Percentiles rank a stretch among this genome's conserved stretches.
Evolutionary conservation across 2,113 vertebrate genomes (phyloP).

Genomic region (Carollia perspicillata): DNA sequence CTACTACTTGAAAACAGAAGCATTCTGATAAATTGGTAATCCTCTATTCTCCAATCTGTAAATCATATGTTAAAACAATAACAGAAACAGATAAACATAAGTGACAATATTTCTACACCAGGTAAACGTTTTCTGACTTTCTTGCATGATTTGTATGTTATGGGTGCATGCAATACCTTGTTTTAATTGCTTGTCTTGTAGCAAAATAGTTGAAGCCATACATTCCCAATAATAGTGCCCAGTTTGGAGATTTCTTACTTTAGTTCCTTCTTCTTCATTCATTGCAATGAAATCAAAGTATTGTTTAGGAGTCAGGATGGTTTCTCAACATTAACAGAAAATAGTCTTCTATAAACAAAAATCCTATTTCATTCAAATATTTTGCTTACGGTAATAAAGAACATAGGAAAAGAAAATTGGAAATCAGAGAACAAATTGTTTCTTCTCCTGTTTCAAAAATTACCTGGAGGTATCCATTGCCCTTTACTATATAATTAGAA

Average conservation of each 20-base stretch:
- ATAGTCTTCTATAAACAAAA: slow-evolving; percentile 51
- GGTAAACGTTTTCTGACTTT: neutral
- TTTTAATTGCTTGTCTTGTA: slow-evolving; percentile 40
- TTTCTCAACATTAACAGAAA: slow-evolving; percentile 48
- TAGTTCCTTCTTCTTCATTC: slow-evolving; percentile 34
- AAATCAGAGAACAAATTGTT: slow-evolving; percentile 49
- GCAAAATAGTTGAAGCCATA: neutral
- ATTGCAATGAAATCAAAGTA: slow-evolving; percentile 20
- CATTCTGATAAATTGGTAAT: neutral
- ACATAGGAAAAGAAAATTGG: slow-evolving; percentile 4
- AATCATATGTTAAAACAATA: neutral
- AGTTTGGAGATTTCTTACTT: slow-evolving; percentile 7
- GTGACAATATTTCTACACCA: neutral
- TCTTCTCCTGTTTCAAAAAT: slow-evolving; percentile 60
- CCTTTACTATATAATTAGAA: slow-evolving; percentile 61
- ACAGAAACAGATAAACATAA: neutral
- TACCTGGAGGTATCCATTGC: slow-evolving; percentile 52
- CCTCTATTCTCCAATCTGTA: neutral
- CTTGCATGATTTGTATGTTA: neutral
- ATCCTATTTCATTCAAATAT: slow-evolving; percentile 35
- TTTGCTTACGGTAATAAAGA: slow-evolving; percentile 57
- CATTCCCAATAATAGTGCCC: neutral
- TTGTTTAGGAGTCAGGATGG: slow-evolving; percentile 27
- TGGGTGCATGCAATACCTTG: neutral
- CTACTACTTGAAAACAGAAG: neutral